Conservation (phyloP, 2,797 vertebrate species). For the Bryconaethiops microstoma region DNA sequence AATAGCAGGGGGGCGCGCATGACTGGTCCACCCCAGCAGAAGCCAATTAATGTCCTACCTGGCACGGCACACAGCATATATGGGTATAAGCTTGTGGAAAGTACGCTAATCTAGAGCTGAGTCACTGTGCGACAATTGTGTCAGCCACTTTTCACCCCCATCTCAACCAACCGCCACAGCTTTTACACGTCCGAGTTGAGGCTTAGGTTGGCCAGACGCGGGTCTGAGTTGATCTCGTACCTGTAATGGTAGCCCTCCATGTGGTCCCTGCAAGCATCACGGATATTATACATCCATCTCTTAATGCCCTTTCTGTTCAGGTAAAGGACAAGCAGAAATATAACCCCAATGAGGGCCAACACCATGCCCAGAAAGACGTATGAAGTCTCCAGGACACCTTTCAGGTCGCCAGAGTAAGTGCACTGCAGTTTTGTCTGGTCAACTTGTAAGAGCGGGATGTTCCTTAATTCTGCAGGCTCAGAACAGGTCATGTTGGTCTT, state of each 20-base stretch:
- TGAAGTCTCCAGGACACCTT: conserved; percentile 89
- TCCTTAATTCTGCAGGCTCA: conserved; percentile 75
- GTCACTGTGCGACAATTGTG: conserved; percentile 36
- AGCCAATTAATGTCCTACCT: conserved; percentile 39
- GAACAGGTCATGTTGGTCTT: conserved; percentile 78
- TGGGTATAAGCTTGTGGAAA: conserved; percentile 46
- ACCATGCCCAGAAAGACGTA: conserved; percentile 96
- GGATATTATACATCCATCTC: conserved; percentile 96
- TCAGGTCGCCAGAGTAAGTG: conserved; percentile 68
- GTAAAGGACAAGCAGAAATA: conserved; percentile 97
- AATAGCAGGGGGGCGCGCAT: conserved; percentile 32
- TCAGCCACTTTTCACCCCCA: conserved; percentile 13
- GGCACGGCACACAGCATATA: conserved; percentile 48
- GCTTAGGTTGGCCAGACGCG: conserved; percentile 91
- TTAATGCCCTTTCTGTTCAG: conserved; percentile 98
- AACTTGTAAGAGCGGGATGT: conserved; percentile 76
- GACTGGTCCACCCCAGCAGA: conserved; percentile 53
- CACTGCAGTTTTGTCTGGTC: conserved; percentile 77
- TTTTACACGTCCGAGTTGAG: conserved; percentile 94
- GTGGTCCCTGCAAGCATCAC: conserved; percentile 97
- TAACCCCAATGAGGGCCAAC: conserved; percentile 93
- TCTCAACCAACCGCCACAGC: neutral
- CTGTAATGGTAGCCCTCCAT: conserved; percentile 99
- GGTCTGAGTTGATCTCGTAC: conserved; percentile 95
- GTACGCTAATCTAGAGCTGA: conserved; percentile 82